Evolutionary conservation across 2,888 invertebrate genomes (phyloP).

Genomic region (Cryptus viduatorius): DNA sequence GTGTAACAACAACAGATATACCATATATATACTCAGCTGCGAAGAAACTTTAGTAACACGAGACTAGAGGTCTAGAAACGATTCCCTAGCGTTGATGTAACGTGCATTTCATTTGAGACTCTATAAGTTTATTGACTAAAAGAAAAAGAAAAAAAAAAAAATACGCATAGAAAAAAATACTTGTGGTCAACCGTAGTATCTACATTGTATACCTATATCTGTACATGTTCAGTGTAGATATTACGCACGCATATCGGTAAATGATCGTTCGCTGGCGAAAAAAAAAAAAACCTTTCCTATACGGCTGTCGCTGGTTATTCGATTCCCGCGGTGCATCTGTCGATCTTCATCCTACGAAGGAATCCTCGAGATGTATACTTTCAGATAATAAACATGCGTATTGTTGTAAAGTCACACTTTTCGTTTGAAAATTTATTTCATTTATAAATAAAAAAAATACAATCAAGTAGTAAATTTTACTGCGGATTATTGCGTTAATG

Average conservation of each 20-base stretch:
- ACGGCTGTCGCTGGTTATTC: conserved; percentile 38
- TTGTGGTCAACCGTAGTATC: conserved; percentile 50
- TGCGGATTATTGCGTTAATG: background rate
- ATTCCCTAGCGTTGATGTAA: conserved; percentile 31
- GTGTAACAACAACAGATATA: background rate
- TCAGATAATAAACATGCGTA: conserved; percentile 84
- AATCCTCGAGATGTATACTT: conserved; percentile 81
- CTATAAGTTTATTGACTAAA: conserved; percentile 13
- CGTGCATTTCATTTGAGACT: conserved; percentile 13
- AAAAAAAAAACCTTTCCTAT: conserved; percentile 41
- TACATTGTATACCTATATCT: conserved; percentile 66
- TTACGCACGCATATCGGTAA: conserved; percentile 68
- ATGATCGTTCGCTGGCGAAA: conserved; percentile 66
- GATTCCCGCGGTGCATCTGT: conserved; percentile 32
- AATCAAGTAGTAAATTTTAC: background rate
- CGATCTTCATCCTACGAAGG: conserved; percentile 33
- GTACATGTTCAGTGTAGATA: conserved; percentile 73
- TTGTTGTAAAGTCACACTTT: conserved; percentile 79
- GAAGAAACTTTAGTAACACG: conserved; percentile 11
- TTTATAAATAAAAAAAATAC: background rate
- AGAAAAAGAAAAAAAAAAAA: conserved; percentile 11
- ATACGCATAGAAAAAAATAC: background rate
- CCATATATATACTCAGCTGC: background rate
- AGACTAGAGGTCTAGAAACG: conserved; percentile 1
- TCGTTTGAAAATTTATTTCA: background rate